Base-by-base conservation (phyloP, 2,888 invertebrate genomes). In the Pyrochroa serraticornis region DNA sequence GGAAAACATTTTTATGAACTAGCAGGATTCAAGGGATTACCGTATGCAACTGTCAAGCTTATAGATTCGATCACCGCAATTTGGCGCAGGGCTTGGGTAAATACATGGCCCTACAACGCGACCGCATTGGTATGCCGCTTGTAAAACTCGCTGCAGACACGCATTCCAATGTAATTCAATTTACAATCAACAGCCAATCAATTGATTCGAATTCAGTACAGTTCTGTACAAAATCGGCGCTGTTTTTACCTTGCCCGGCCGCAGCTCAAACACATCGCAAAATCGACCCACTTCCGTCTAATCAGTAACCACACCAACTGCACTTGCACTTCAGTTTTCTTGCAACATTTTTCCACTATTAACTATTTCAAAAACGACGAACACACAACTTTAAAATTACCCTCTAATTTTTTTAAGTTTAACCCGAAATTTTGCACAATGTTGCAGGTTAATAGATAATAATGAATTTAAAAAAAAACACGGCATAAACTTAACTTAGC, bases 121-220 rank as follows among this genome's bases (percentile, higher is more conserved):
- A 62, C 61, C 64, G 59, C 72, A 75, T 75, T 74, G 69, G 75
- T 75, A 75, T 75, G 73, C 75, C 62, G 68, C 61, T 66, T 66
- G 70, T 69, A 72, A 65, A 65, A 66, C 68, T 53, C 57, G 65
- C 64, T 75, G 77, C 78, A 77, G 75, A 77, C 79, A 79, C 79
- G 78, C 81, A 81, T 81, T 81, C 79, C 78, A 75, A 75, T 79
- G 79, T 82, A 82, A 82, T 82, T 82, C 81, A 81, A 82, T 82
- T 82, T 82, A 79, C 81, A 82, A 82, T 82, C 82, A 82, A 81
- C 82, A 80, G 80, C 81, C 81, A 82, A 82, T 82, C 82, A 82
- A 82, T 82, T 80, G 82, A 81, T 81, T 80, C 78, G 80, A 79
- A 80, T 80, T 81, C 78, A 72, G 79, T 80, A 79, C 80, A 79